Conservation (phyloP, 2,113 vertebrate species). For the Chiloscyllium plagiosum region DNA sequence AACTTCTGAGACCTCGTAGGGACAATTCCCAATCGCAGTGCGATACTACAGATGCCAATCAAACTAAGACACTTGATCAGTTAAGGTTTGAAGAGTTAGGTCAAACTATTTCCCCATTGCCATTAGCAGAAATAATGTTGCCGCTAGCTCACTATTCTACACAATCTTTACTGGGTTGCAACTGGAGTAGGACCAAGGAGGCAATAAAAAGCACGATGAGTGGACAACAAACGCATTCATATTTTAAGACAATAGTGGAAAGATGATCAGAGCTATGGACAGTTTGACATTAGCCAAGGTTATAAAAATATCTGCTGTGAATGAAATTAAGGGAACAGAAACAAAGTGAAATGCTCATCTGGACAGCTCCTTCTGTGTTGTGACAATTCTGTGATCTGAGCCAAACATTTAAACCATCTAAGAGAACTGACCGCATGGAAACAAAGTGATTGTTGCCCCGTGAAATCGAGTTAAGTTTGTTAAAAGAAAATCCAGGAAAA, state of each 20-base stretch:
- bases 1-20: not conserved
- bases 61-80: not conserved
- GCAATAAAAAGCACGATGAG: not conserved
- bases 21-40: not conserved
- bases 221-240: not conserved
- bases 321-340: not conserved
- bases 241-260: not conserved
- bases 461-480: not conserved
- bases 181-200: not conserved
- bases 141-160: not conserved
- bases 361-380: too few relatives aligned
- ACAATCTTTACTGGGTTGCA: not conserved
- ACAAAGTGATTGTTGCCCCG: not conserved
- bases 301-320: not conserved
- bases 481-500: not conserved
- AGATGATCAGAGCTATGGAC: not conserved
- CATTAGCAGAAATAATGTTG: not conserved
- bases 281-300: not conserved
- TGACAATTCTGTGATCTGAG: not conserved
- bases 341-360: too few relatives aligned
- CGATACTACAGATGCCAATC: not conserved
- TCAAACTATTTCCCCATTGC: not conserved
- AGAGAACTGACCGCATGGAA: not conserved
- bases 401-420: not conserved
- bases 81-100: not conserved